Conservation (phyloP, 37 sponge, comb jelly and placozoan species). For the Ephydatia muelleri region DNA sequence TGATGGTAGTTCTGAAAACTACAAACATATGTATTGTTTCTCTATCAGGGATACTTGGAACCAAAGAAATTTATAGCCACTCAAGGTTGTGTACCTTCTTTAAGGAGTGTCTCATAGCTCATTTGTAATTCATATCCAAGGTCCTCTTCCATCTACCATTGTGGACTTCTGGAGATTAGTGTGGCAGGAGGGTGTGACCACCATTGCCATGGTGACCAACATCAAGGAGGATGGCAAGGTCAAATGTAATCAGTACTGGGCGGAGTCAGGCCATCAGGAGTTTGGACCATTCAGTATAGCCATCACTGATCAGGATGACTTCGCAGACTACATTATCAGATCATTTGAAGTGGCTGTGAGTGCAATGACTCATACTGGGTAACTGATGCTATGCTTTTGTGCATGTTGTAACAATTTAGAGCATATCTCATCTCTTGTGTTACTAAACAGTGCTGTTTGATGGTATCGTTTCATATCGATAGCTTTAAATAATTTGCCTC, state of each 20-base stretch:
- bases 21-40: not conserved
- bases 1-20: not conserved
- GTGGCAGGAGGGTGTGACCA: constrained; percentile 64
- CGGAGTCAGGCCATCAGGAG: constrained; percentile 15
- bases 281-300: constrained; percentile 57
- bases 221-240: constrained; percentile 60
- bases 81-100: constrained; percentile 58
- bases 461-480: too few species aligned
- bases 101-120: not conserved
- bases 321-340: constrained; percentile 61
- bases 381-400: too few species aligned
- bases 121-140: constrained; percentile 16
- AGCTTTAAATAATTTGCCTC: too few species aligned
- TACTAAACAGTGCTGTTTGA: too few species aligned
- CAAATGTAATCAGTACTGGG: constrained; percentile 84
- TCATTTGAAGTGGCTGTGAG: constrained; percentile 28
- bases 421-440: too few species aligned
- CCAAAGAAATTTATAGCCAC: constrained; percentile 71
- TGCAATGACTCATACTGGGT: not conserved
- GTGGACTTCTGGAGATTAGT: constrained; percentile 76
- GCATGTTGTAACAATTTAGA: not conserved
- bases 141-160: constrained; percentile 54
- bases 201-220: constrained; percentile 81
- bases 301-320: constrained; percentile 34
- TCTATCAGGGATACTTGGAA: constrained; percentile 60